Evolutionary conservation across 2,797 vertebrate genomes (phyloP).

Genomic region (Spea hammondii): DNA sequence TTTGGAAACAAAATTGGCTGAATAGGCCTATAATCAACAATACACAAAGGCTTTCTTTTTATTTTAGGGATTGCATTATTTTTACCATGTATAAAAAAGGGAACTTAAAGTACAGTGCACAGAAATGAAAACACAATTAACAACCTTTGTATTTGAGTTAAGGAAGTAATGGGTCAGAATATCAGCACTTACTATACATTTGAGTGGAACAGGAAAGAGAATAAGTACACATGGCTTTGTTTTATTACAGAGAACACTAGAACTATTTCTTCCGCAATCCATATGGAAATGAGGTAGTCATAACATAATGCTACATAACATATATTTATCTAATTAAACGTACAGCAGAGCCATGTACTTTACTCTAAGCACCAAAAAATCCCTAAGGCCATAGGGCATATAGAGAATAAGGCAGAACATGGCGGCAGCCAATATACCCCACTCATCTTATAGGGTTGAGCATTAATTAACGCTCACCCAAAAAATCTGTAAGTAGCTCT

Average conservation of each 20-base stretch:
- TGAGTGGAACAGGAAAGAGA: conserved; percentile 34
- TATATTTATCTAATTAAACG: neutral
- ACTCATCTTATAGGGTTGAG: too few species aligned
- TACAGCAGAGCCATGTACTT: neutral
- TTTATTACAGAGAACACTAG: neutral
- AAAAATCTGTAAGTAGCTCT: too few species aligned
- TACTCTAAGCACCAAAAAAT: neutral
- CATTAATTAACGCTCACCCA: too few species aligned
- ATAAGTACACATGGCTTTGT: neutral
- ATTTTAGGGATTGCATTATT: too few species aligned
- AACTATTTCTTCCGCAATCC: neutral
- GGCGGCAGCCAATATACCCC: too few species aligned
- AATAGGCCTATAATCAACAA: too few species aligned
- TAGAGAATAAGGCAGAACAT: too few species aligned
- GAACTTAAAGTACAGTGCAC: neutral
- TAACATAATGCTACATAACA: neutral
- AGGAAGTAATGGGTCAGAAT: neutral
- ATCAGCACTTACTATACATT: neutral
- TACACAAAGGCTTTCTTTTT: too few species aligned
- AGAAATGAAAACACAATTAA: neutral
- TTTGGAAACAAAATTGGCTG: too few species aligned
- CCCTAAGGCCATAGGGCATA: neutral
- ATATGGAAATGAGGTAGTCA: neutral
- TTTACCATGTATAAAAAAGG: neutral
- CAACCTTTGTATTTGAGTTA: conserved; percentile 12